Base-by-base conservation (phyloP, 2,888 invertebrate genomes). In the Acleris laterana region DNA sequence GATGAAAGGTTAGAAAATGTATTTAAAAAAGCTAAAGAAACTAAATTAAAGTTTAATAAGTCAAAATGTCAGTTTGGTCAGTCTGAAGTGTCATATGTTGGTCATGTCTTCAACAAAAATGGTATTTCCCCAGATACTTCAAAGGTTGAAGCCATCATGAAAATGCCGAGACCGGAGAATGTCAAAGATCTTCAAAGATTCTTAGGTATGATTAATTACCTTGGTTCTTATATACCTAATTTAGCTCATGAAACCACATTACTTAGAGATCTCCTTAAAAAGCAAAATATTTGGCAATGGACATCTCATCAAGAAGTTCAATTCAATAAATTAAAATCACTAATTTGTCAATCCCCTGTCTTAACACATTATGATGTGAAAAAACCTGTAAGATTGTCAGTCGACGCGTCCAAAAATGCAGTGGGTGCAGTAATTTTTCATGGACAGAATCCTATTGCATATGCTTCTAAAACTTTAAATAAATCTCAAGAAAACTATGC, bases 311-410 rank as follows among this genome's bases (percentile, higher is more conserved):
- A 28, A 7, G 28, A 28, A 7, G 7, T 7, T 28, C 28, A 28
- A 28, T 28, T 28, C 28, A 28, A 28, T 28, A 28, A 28, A 28
- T 28, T 28, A 28, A 28, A 28, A 28, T 28, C 7, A 28, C 28
- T 28, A 1, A 28, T 28, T 28, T 28, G 28, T 28, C 28, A 28
- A 28, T 28, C 28, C 1, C 28, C 28, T 28, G 28, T 28, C 28
- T 28, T 28, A 7, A 28, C 28, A 28, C 28, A 50, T 50, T 50
- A 50, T 20, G 50, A 22, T 50, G 50, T 50, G 7, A 50, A 50
- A 20, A 20, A 50, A 20, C 50, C 22, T 17, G 9, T 50, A 20
- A 50, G 50, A 50, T 20, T 50, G 20, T 50, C 50, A 50, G 50
- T 22, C 1, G 50, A 62, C n/a, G 7, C 7, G 28, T 28, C 28